Evolutionary conservation across 2,113 vertebrate species (phyloP), one percentile per base, ranked within the genome.

Genomic region (Phyllostomus discolor): DNA sequence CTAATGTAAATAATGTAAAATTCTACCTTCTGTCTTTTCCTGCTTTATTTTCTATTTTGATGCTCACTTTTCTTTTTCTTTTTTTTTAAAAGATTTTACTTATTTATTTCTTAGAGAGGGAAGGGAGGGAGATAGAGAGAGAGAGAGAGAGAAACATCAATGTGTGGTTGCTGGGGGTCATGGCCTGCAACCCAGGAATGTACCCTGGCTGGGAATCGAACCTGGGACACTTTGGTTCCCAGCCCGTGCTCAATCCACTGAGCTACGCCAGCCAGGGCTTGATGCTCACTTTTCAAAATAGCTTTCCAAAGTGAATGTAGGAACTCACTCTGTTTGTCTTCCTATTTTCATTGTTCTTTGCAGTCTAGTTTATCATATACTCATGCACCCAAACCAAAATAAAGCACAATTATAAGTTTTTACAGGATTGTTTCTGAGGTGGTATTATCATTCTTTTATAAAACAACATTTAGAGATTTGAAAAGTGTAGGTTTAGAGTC

Each of bases 281-380:
- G 59, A 43, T 43, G 43, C 43, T 43, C 24, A 64, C 24, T 85
- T 92, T 97, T 81, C 83, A 96, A 69, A 96, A 54, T 19, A 80
- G 14, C 67, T 94, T 95, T 82, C 64, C 24, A 93, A 84, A 73
- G 38, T 75, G 35, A 87, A 88, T 54, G 95, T 85, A 43, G 54
- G 66, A 81, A 41, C 22, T 17, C 31, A 95, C 26, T 75, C 46
- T 54, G 17, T 97, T 75, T 91, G 52, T 90, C 20, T 73, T 90
- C 35, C 52, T 83, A 35, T 69, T 96, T 89, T 86, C 33, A 22
- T 28, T 62, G 52, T 33, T 92, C 46, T 82, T 91, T 81, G 62
- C 31, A 92, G 69, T 52, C n/a, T 81, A 66, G 33, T 90, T 33
- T 83, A 17, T 69, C n/a, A 69, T 41, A 66, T 19, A 66, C 12